Base-by-base conservation (phyloP, 2,113 vertebrate genomes). In the Tragelaphus imberbis region DNA sequence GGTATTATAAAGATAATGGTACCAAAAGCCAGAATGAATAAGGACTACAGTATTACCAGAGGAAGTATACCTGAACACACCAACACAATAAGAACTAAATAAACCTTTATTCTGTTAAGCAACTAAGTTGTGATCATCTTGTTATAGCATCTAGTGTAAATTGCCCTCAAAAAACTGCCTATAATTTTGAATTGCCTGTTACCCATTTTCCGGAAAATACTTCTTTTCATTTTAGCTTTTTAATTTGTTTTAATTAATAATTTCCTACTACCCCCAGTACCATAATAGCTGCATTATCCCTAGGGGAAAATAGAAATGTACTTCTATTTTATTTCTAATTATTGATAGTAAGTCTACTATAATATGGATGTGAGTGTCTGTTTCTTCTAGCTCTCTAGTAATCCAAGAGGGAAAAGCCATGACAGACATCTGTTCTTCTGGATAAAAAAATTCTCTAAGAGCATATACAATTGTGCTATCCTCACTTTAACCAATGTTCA, bases 351-450 rank as follows among this genome's bases (percentile, higher is more conserved):
- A 75, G 19, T 75, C 10, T 23, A 75, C 9, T 40, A 40, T 75
- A 40, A 23, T 40, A 25, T 25, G 21, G 5, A 7, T 87, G 2
- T 15, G 0, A 9, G 13, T 61, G 4, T 17, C 5, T 25, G 3
- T 40, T 82, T 93, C 15, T 68, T 91, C 10, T 55, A 17, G 3
- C 8, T 68, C 16, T 77, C 19, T 65, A 71, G 51, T 44, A 81
- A 49, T 9, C 16, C 4, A 63, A 81, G 19, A 63, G 1, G 15
- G 11, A 9, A 68, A 28, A 75, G 17, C 47, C 11, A 90, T 25
- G 27, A 17, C 21, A 95, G 77, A 63, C 2, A 61, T 3, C n/a
- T 90, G 1, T 33, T 85, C 17, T 30, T 88, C 44, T 75, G 65
- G 28, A 23, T 9, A 9, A 44, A 28, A 91, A 51, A 36, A 61